Base-by-base conservation (phyloP, 2,113 vertebrate genomes). In the Datnioides undecimradiatus region DNA sequence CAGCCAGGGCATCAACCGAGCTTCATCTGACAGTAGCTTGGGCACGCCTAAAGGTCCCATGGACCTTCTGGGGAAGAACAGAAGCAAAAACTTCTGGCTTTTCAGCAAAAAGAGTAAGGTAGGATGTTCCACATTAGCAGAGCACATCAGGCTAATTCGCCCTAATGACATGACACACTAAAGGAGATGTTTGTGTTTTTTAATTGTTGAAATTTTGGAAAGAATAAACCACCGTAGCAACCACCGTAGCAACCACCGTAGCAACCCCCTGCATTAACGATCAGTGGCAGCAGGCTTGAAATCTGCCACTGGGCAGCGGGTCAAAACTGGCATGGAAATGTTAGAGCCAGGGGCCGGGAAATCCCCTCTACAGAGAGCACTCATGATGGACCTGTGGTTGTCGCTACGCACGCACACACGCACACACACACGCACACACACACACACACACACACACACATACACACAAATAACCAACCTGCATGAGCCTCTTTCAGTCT, bases 101-200 rank as follows among this genome's bases (percentile, higher is more conserved):
- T 97, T 97, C 75, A 89, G 93, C 90, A 97, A 96, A 91, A 97
- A 93, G 90, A 96, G 91, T 85, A 97, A 97, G 96, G 97, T 97
- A 96, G 87, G 92, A 76, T 10, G 36, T 45, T 45, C 51, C 23
- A 40, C n/a, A 14, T 5, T 23, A 10, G 8, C 21, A 51, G 12
- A 64, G 6, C 38, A 68, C n/a, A 34, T 36, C n/a, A 2, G 27
- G 25, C 31, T 59, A 7, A 59, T 43, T 65, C 63, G 36, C 7
- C 34, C 19, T 29, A 54, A 13, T 65, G 23, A 57, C 34, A 21
- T 16, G 16, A 27, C 11, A 40, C 57, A 31, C n/a, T 46, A 21
- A 34, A 21, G 64, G 25, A 73, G 25, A 8, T n/a, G 19, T 19
- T n/a, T n/a, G n/a, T n/a, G n/a, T n/a, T n/a, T n/a, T n/a, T n/a